phyloP scores from a whole-genome alignment of 1,140 invertebrate genomes.

The Dendrolimus punctatus region DNA sequence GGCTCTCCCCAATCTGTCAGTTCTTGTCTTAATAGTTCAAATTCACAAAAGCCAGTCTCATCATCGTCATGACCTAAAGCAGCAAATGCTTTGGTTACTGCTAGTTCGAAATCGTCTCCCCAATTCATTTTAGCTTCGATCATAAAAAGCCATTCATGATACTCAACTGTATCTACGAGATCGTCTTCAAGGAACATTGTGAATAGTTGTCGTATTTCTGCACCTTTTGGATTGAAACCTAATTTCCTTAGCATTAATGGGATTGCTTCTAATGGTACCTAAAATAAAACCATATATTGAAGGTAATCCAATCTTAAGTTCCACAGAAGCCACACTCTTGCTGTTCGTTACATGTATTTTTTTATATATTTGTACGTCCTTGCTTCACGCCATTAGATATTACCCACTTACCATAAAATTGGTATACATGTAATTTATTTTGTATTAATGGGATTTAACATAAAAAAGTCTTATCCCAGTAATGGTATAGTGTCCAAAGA shows the following conservation, averaged over 20 bases:
- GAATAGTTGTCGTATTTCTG: slow-evolving; percentile 44
- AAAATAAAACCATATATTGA: slow-evolving; percentile 1
- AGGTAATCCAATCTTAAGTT: background rate
- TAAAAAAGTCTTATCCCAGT: no score
- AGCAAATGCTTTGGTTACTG: slow-evolving; percentile 45
- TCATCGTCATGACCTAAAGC: slow-evolving; percentile 49
- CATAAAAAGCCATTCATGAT: slow-evolving; percentile 53
- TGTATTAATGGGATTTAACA: no score
- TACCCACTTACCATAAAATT: no score
- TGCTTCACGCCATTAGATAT: no score
- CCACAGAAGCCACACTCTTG: background rate
- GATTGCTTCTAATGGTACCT: slow-evolving; percentile 47
- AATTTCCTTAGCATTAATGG: slow-evolving; percentile 53
- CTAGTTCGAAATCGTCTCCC: slow-evolving; percentile 55
- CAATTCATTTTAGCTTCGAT: slow-evolving; percentile 57
- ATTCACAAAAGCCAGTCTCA: slow-evolving; percentile 37
- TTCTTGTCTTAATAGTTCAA: slow-evolving; percentile 42
- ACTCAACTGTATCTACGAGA: slow-evolving; percentile 52
- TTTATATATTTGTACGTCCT: no score
- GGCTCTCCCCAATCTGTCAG: slow-evolving; percentile 54
- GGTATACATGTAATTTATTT: no score
- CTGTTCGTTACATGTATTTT: no score
- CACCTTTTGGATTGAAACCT: slow-evolving; percentile 54
- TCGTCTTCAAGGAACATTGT: slow-evolving; percentile 53
- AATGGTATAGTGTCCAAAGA: no score